Conservation (phyloP, 37 sponge, comb jelly and placozoan species). For the Ephydatia muelleri region DNA sequence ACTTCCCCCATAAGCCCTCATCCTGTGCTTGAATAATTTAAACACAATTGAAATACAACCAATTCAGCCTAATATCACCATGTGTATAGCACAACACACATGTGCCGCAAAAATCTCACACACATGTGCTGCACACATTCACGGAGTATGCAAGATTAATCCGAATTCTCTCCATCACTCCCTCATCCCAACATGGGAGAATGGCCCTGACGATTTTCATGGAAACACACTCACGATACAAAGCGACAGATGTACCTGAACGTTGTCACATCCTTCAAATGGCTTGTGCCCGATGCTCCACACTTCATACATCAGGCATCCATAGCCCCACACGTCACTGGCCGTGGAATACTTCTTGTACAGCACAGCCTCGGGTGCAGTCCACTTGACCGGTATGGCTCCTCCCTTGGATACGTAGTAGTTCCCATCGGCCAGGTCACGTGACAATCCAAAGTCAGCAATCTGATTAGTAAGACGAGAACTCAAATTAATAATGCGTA, state of each 20-base stretch:
- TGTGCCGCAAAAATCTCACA: too few species aligned
- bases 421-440: neutral
- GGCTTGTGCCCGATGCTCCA: conserved; percentile 6
- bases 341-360: neutral
- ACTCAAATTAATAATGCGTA: neutral
- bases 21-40: too few species aligned
- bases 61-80: too few species aligned
- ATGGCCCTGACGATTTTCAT: too few species aligned
- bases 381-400: neutral
- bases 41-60: too few species aligned
- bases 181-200: too few species aligned
- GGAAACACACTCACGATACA: too few species aligned
- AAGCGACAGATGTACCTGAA: conserved; percentile 1
- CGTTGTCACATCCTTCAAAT: neutral
- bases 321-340: neutral
- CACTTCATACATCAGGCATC: neutral
- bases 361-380: neutral
- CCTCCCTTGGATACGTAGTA: neutral
- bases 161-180: too few species aligned
- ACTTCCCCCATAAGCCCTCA: too few species aligned
- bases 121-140: too few species aligned
- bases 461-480: neutral
- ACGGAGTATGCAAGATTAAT: too few species aligned
- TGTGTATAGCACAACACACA: too few species aligned
- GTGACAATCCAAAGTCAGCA: neutral